Evolutionary conservation across 1,140 invertebrate genomes (phyloP).

Genomic region (Luehdorfia chinensis): DNA sequence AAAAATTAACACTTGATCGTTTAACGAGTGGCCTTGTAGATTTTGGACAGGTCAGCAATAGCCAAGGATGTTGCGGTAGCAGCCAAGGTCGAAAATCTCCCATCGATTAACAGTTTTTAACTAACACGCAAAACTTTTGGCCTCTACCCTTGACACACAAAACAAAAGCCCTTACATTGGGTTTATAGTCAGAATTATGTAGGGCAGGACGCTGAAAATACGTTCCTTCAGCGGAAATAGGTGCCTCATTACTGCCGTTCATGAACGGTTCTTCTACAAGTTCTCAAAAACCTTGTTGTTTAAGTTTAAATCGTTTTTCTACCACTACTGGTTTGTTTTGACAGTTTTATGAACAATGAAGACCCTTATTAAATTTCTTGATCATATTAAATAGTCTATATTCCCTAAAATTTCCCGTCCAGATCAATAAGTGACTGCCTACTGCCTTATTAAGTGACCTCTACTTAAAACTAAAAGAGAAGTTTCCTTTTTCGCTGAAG

Average conservation of each 20-base stretch:
- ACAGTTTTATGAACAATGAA: too few species aligned
- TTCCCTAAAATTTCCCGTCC: too few species aligned
- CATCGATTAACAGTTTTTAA: slow-evolving; percentile 51
- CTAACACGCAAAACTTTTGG: slow-evolving; percentile 60
- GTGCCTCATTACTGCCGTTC: slow-evolving; percentile 25
- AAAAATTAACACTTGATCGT: background rate
- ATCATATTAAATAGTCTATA: too few species aligned
- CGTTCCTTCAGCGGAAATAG: slow-evolving; percentile 37
- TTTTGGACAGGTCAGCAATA: slow-evolving; percentile 56
- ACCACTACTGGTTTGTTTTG: too few species aligned
- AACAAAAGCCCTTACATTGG: slow-evolving; percentile 35
- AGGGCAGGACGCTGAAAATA: slow-evolving; percentile 44
- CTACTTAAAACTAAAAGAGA: too few species aligned
- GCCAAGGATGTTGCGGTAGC: slow-evolving; percentile 50
- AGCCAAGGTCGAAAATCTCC: slow-evolving; percentile 63
- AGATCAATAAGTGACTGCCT: too few species aligned
- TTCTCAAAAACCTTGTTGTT: slow-evolving; percentile 6
- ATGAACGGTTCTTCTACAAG: slow-evolving; percentile 22
- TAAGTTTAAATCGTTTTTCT: background rate
- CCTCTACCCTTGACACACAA: slow-evolving; percentile 65
- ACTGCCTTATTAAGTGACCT: too few species aligned
- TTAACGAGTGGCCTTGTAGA: slow-evolving; percentile 29
- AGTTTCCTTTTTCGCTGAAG: too few species aligned
- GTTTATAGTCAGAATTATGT: slow-evolving; percentile 49
- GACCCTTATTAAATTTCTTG: too few species aligned